Percentiles rank a stretch among this genome's conserved stretches.
These are phyloP conservation scores for Thunnus albacares DNA, from an alignment of 2,797 vertebrate genomes.

Conservation along the genomic window DNA sequence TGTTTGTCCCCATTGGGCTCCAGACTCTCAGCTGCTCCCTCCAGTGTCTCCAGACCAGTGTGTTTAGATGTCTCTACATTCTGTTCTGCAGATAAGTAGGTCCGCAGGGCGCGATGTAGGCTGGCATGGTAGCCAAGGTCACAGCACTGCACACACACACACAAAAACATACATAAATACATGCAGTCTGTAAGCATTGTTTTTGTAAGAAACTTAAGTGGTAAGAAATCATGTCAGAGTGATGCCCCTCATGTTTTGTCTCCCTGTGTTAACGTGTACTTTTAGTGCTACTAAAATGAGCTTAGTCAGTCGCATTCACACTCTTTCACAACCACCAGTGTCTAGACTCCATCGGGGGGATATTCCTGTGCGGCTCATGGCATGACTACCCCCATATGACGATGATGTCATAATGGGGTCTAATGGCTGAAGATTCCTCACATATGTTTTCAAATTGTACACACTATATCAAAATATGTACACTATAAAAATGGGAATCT, in stretches of 20 bases:
- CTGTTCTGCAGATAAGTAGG: constrained; percentile 96
- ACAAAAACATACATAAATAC: background rate
- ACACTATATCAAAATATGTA: no score
- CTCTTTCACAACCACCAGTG: background rate
- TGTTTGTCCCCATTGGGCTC: constrained; percentile 97
- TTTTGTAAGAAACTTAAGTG: background rate
- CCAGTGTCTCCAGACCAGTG: constrained; percentile 93
- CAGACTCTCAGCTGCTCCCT: constrained; percentile 94
- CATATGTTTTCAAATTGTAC: no score
- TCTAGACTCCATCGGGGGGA: background rate
- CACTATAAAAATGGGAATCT: background rate
- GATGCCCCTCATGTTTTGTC: background rate
- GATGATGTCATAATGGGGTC: no score
- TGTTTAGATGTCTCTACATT: constrained; percentile 97
- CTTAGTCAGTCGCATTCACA: background rate
- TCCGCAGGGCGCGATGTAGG: constrained; percentile 94
- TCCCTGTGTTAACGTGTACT: background rate
- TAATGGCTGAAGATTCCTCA: no score
- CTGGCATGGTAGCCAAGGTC: constrained; percentile 98
- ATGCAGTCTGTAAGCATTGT: background rate
- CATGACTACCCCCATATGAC: background rate
- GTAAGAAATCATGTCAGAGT: background rate
- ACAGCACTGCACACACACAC: constrained; percentile 90
- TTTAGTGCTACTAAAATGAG: background rate
- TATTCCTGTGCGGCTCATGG: background rate